phyloP scores from a whole-genome alignment of 2,113 vertebrate genomes.

The Gobio gobio region DNA sequence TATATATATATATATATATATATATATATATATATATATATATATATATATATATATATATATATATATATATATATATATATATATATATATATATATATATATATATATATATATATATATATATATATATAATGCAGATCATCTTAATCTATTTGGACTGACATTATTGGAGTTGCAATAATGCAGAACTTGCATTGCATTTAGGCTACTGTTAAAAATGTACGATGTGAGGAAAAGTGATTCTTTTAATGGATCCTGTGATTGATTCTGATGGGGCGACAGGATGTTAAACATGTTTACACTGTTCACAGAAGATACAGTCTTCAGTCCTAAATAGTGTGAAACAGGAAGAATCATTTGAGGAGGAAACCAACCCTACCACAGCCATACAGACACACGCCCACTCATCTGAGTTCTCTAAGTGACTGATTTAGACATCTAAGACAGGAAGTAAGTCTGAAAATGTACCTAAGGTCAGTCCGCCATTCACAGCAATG shows the following conservation, averaged over 20 bases:
- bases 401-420: constrained; percentile 37
- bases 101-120: too few relatives aligned
- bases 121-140: too few relatives aligned
- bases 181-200: neutral
- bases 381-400: constrained; percentile 34
- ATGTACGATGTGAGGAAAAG: neutral
- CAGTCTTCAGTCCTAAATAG: neutral
- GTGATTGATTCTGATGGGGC: neutral
- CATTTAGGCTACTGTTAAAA: neutral
- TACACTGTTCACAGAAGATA: neutral
- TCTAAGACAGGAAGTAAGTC: constrained; percentile 16
- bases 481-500: neutral
- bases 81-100: too few relatives aligned
- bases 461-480: neutral
- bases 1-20: too few relatives aligned
- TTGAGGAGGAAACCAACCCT: constrained; percentile 2
- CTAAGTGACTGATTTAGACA: constrained; percentile 31
- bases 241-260: neutral
- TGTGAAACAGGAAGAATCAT: constrained; percentile 45
- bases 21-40: too few relatives aligned
- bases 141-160: neutral
- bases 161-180: neutral
- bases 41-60: too few relatives aligned
- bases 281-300: neutral
- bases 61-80: too few relatives aligned